Evolutionary conservation across 2,113 vertebrate species (phyloP), one percentile per base, ranked within the genome.

Genomic region (Tenrec ecaudatus): DNA sequence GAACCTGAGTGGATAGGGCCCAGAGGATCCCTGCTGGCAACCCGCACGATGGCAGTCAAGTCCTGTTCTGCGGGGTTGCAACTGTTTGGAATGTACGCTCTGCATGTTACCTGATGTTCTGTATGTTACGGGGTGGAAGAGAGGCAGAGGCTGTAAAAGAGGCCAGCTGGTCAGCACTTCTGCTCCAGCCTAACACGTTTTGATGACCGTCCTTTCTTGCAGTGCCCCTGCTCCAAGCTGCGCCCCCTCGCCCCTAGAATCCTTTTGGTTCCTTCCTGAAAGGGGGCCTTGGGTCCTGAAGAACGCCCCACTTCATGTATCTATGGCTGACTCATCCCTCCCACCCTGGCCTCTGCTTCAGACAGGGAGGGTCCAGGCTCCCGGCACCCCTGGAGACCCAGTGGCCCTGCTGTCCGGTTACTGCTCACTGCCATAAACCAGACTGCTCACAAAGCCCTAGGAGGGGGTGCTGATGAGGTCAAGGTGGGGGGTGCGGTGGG

Each of bases 221-320:
- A 8, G 3, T 1, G 22, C 1, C 23, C n/a, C 3, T 11, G 20
- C 58, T 29, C 2, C 2, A 4, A 3, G 33, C 58, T 6, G 6
- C 47, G 17, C 60, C 60, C 60, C 22, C 22, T 33, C 16, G 16
- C 64, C 3, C 0, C 17, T 1, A 11, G 16, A 19, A 10, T 60
- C 40, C 66, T 81, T 77, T 27, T 17, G 0, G 29, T 43, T 62
- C 40, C 68, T 7, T 9, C 31, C 8, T 62, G 1, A 0, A 27
- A 12, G 23, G 31, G 17, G 22, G 15, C 23, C n/a, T 31, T 73
- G 19, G 29, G 4, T 12, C 78, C 4, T 12, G 36, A 53, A 36
- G 20, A 0, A 0, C 22, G 5, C 75, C 53, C 43, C 19, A 27
- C 33, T 87, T 58, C 27, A 3, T 3, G 12, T 31, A 33, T 58